Percentiles rank a stretch among this genome's conserved stretches.
Evolutionary conservation across 2,797 vertebrate genomes (phyloP).

Genomic region (Lithobates pipiens): DNA sequence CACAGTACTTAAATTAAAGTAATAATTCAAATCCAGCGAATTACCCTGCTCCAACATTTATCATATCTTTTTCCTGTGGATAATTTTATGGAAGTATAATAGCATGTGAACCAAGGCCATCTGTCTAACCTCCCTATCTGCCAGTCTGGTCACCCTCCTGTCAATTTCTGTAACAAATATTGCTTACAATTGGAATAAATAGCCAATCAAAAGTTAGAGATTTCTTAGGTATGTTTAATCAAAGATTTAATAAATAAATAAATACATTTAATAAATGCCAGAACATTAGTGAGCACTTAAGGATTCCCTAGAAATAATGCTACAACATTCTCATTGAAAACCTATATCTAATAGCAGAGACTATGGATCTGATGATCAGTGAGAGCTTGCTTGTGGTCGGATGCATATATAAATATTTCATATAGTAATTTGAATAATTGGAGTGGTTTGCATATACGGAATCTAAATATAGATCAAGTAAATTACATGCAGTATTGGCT

Average conservation of each 20-base stretch:
- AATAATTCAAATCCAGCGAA: not conserved
- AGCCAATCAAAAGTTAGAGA: not conserved
- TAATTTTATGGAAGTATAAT: not conserved
- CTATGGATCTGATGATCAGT: conserved; percentile 26
- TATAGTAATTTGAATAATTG: conserved; percentile 36
- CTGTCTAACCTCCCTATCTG: not conserved
- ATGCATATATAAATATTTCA: conserved; percentile 29
- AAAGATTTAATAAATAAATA: not conserved
- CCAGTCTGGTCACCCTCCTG: not conserved
- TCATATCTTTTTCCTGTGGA: not conserved
- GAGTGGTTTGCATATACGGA: not conserved
- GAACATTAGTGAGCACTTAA: not conserved
- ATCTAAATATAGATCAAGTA: conserved; percentile 16
- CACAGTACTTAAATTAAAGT: too few relatives aligned
- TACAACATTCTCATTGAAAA: conserved; percentile 11
- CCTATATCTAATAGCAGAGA: not conserved
- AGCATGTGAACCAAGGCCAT: not conserved
- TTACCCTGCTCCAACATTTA: not conserved
- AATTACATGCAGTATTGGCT: conserved; percentile 8
- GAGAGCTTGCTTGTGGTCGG: conserved; percentile 7
- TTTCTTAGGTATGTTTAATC: not conserved
- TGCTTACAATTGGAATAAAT: not conserved
- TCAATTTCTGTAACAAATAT: not conserved
- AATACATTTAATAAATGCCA: conserved; percentile 7
- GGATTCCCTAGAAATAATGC: not conserved